Percentiles rank a stretch among this genome's conserved stretches.
Evolutionary conservation across 2,797 vertebrate species (phyloP).

Genomic region (Spheniscus humboldti): DNA sequence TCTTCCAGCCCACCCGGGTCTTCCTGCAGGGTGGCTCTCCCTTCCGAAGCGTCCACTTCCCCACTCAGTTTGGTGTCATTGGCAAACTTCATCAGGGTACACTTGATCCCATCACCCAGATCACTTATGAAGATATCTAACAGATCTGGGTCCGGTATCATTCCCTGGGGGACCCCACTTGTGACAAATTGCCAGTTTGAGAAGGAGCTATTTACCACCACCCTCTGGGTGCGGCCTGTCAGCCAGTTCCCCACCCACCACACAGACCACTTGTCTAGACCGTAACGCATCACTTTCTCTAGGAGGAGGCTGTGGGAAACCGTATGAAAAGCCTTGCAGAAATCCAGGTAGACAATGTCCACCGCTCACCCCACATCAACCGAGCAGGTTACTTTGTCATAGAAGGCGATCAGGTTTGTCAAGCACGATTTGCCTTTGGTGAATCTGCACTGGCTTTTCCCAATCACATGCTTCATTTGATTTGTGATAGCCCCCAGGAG

Average conservation of each 20-base stretch:
- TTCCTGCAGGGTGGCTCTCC: not conserved
- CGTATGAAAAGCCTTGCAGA: fast-evolving
- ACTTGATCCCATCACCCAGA: not conserved
- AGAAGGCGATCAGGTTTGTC: not conserved
- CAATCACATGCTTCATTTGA: not conserved
- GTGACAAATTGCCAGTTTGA: not conserved
- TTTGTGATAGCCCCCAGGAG: not conserved
- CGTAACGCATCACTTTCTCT: fast-evolving
- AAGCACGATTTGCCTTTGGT: not conserved
- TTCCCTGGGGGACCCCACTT: not conserved
- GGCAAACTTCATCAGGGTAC: no score
- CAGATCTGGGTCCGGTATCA: no score
- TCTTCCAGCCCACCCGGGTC: no score
- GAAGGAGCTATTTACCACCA: not conserved
- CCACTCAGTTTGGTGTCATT: not conserved
- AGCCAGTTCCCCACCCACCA: not conserved
- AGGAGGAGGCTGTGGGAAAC: not conserved
- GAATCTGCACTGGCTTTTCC: not conserved
- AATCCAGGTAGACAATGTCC: not conserved
- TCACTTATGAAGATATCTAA: no score
- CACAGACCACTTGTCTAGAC: not conserved
- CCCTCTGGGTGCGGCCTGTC: not conserved
- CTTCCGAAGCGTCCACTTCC: not conserved
- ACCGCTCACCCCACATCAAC: not conserved
- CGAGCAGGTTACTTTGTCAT: not conserved